These are phyloP conservation scores for Lingula anatina DNA, from an alignment of 2,888 invertebrate species.

Conservation along the genomic window DNA sequence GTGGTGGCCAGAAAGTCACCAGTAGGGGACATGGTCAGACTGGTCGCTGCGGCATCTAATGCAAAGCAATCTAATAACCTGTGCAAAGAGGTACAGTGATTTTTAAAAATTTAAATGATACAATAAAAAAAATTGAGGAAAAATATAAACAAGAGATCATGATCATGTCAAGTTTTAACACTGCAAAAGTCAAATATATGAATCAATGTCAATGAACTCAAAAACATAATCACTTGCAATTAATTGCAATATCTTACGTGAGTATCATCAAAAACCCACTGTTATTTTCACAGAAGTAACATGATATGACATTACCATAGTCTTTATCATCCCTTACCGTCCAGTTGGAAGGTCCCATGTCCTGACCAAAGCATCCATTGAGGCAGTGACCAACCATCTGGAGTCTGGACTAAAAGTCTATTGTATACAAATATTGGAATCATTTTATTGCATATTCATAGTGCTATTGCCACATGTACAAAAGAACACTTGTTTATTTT, in stretches of 20 bases:
- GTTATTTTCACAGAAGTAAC: no score
- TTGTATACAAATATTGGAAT: background rate
- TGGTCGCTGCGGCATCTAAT: conserved; percentile 76
- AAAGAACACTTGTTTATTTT: no score
- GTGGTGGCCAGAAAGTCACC: conserved; percentile 86
- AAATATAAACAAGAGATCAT: no score
- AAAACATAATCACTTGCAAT: no score
- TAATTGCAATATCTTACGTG: no score
- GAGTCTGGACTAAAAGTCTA: conserved; percentile 78
- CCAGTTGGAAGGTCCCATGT: conserved; percentile 77
- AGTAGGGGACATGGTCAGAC: conserved; percentile 82
- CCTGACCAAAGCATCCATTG: conserved; percentile 83
- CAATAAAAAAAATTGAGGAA: no score
- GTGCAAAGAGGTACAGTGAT: no score
- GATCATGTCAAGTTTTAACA: no score
- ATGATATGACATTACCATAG: no score
- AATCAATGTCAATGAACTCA: conserved; percentile 57
- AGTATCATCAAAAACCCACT: no score
- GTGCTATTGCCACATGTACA: no score
- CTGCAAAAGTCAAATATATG: background rate
- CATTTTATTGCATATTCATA: no score
- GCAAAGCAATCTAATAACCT: conserved; percentile 57
- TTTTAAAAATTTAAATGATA: background rate
- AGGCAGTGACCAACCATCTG: conserved; percentile 82
- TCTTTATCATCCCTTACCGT: conserved; percentile 26